Percentiles rank a stretch among this genome's conserved stretches.
Conservation (phyloP, 2,797 vertebrate genomes). For the Loriculus beryllinus region DNA sequence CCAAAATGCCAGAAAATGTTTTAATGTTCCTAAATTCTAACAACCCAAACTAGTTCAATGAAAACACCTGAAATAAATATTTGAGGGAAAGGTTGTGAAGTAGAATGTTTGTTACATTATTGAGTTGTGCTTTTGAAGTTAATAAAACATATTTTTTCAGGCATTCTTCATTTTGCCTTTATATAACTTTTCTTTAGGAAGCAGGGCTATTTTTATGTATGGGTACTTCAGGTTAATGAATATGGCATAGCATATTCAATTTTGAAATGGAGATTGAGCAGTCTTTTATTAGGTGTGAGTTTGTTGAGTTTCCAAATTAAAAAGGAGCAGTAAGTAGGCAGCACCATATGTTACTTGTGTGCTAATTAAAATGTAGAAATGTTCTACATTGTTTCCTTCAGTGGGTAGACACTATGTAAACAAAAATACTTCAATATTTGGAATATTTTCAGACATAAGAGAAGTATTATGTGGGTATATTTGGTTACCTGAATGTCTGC, state of each 20-base stretch:
- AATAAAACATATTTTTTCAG: background rate
- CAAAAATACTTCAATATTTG: slow-evolving; percentile 30
- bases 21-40: background rate
- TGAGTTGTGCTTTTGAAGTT: background rate
- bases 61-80: background rate
- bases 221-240: background rate
- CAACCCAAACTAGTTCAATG: background rate
- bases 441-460: slow-evolving; percentile 5
- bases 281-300: slow-evolving; percentile 11
- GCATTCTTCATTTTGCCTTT: background rate
- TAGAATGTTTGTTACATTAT: background rate
- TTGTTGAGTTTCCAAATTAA: slow-evolving; percentile 7
- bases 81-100: background rate
- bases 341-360: slow-evolving; percentile 21
- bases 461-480: background rate
- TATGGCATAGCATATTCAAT: background rate
- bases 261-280: background rate
- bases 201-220: background rate
- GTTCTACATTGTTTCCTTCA: background rate
- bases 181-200: background rate
- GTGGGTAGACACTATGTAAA: background rate
- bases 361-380: slow-evolving; percentile 25
- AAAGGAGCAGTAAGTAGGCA: slow-evolving; percentile 8
- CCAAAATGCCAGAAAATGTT: background rate
- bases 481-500: background rate